Evolutionary conservation across 2,797 vertebrate species (phyloP), one percentile per base, ranked within the genome.

Genomic region (Mus minutoides): DNA sequence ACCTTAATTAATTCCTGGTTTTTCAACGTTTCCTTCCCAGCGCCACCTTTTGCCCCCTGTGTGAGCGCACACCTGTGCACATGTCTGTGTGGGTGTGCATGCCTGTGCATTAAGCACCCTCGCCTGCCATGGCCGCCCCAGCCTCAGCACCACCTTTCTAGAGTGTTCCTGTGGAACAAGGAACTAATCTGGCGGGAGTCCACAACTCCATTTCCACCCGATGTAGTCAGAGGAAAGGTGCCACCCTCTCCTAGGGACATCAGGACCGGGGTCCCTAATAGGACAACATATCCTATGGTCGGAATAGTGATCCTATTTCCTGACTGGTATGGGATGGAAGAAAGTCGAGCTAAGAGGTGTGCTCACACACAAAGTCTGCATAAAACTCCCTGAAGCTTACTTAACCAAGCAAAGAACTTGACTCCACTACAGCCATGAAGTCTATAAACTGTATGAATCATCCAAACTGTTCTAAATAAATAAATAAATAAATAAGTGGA

Each of bases 391-490:
- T 6, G 56, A 92, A 88, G 95, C 94, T 95, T 91, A 96, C 94
- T 95, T 91, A 96, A 67, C 79, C 82, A 58, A 4, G 5, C 58
- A 5, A 92, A 84, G 43, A 60, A 34, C 56, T 21, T 79, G 90
- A 29, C 71, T 95, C 71, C 73, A 29, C 10, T 40, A 34, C 46
- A 84, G 11, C 62, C 96, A 96, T 94, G 91, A 93, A 40, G 82
- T 92, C 87, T 96, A 95, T 94, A 96, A 98, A 95, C 95, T 67
- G 12, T 56, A 80, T 84, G 12, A 54, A 80, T 84, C 97, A 97
- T 94, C 95, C 93, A 95, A 94, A 95, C 89, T 91, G 94, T 94
- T 97, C 62, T 62, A 24, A 60, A 60, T 7, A 58, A 58, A 58
- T 3, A 58, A 58, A 6, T 5, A 58, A 6, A 6, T 6, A 21